Percentiles rank a stretch among this genome's conserved stretches.
Conservation (phyloP, 2,888 invertebrate species). For the Parascotia fuliginaria region DNA sequence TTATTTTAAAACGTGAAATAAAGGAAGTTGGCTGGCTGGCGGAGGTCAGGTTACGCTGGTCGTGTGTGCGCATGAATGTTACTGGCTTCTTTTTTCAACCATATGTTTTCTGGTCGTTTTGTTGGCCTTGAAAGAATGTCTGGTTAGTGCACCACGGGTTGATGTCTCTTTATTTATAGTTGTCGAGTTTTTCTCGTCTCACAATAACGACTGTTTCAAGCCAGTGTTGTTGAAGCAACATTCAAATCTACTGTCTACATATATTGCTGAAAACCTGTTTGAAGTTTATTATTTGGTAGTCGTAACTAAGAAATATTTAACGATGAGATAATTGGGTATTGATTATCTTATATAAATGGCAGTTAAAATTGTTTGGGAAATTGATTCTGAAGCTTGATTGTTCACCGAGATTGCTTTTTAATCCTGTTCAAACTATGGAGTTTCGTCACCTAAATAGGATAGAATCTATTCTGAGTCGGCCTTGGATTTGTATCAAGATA, state of each 20-base stretch:
- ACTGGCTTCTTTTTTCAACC: conserved; percentile 75
- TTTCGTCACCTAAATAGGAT: conserved; percentile 22
- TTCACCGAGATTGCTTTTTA: conserved; percentile 21
- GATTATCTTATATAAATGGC: conserved; percentile 8
- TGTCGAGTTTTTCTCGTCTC: conserved; percentile 50
- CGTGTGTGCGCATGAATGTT: conserved; percentile 50
- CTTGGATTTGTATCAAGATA: too few species aligned
- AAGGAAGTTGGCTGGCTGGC: conserved; percentile 60
- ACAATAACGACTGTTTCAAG: conserved; percentile 27
- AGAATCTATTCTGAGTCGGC: conserved; percentile 18
- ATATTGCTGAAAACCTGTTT: conserved; percentile 10
- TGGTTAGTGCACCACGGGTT: conserved; percentile 71
- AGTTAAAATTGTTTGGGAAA: conserved; percentile 22
- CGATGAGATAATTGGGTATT: neutral
- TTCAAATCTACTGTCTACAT: too few species aligned
- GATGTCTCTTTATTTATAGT: conserved; percentile 71
- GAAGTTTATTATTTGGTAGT: conserved; percentile 1
- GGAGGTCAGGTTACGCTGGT: conserved; percentile 60
- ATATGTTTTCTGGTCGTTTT: conserved; percentile 81
- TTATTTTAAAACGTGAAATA: conserved; percentile 61
- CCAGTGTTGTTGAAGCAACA: conserved; percentile 17
- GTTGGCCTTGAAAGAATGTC: conserved; percentile 80
- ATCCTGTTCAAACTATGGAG: conserved; percentile 26
- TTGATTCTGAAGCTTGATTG: conserved; percentile 24
- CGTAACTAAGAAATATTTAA: neutral